A percentile compares a stretch with the other conserved stretches of the same genome.
These are phyloP conservation scores for Cataglyphis altisquamis DNA, from an alignment of 2,888 invertebrate genomes.

Conservation along the genomic window DNA sequence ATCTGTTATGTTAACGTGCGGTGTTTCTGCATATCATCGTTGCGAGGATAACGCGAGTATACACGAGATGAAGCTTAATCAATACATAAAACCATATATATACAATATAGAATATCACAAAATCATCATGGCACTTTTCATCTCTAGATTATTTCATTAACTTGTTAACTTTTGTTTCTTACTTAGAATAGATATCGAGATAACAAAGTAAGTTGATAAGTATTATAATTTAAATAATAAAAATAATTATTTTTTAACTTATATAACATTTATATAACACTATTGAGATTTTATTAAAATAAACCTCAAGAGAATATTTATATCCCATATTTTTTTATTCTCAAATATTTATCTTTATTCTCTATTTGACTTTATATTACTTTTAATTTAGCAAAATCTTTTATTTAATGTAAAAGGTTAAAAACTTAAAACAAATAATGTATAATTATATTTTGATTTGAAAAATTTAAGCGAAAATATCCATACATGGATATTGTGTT, in stretches of 20 bases:
- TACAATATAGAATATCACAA: not conserved
- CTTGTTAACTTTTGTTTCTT: not conserved
- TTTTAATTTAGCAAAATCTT: not conserved
- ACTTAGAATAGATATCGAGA: not conserved
- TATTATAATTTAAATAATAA: not conserved
- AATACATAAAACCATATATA: not conserved
- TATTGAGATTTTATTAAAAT: not conserved
- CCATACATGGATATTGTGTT: too few relatives aligned
- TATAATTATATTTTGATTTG: not conserved
- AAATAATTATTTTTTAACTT: not conserved
- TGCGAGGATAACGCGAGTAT: constrained; percentile 20
- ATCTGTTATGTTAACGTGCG: constrained; percentile 43
- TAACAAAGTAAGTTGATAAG: not conserved
- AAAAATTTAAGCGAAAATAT: constrained; percentile 17
- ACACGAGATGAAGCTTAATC: not conserved
- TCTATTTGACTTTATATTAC: not conserved
- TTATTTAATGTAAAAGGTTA: not conserved
- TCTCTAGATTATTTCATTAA: not conserved
- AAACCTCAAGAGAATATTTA: not conserved
- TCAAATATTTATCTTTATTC: not conserved
- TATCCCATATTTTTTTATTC: not conserved
- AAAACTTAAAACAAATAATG: not conserved
- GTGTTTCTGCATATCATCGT: constrained; percentile 36
- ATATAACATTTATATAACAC: not conserved
- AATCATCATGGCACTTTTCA: not conserved